Evolutionary conservation across 1,140 invertebrate genomes (phyloP).

Genomic region (Doryteuthis pealeii): DNA sequence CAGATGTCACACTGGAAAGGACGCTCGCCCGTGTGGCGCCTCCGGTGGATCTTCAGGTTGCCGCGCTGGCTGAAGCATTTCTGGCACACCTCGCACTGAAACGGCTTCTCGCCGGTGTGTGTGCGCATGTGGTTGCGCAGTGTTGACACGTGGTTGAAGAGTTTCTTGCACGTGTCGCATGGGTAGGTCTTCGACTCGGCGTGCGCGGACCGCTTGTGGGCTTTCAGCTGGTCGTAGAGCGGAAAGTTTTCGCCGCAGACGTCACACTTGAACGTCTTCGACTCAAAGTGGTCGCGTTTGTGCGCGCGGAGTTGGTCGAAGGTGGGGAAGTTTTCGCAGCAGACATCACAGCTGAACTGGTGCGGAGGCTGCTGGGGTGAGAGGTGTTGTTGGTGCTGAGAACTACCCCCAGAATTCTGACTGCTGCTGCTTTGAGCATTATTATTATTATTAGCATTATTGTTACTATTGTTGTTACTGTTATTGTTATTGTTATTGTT

Average conservation of each 20-base stretch:
- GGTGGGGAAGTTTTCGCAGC: neutral
- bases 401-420: neutral
- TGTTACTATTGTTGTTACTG: too few relatives aligned
- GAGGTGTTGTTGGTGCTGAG: neutral
- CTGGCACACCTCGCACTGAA: constrained; percentile 20
- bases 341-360: neutral
- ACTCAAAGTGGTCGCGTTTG: constrained; percentile 1
- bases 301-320: neutral
- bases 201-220: neutral
- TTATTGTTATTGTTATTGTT: too few relatives aligned
- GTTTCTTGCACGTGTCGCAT: neutral
- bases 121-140: constrained; percentile 20
- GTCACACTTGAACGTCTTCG: neutral
- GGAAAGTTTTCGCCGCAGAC: constrained; percentile 1
- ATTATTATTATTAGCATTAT: too few relatives aligned
- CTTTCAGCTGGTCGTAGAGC: neutral
- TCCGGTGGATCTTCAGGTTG: constrained; percentile 42
- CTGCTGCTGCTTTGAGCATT: neutral
- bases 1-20: constrained; percentile 31
- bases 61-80: constrained; percentile 35
- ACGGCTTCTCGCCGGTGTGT: constrained; percentile 30
- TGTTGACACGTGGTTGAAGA: neutral
- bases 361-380: neutral
- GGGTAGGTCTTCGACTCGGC: neutral
- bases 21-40: constrained; percentile 32